phyloP scores from a whole-genome alignment of 2,797 vertebrate genomes.

The Craterocephalus amniculus region DNA sequence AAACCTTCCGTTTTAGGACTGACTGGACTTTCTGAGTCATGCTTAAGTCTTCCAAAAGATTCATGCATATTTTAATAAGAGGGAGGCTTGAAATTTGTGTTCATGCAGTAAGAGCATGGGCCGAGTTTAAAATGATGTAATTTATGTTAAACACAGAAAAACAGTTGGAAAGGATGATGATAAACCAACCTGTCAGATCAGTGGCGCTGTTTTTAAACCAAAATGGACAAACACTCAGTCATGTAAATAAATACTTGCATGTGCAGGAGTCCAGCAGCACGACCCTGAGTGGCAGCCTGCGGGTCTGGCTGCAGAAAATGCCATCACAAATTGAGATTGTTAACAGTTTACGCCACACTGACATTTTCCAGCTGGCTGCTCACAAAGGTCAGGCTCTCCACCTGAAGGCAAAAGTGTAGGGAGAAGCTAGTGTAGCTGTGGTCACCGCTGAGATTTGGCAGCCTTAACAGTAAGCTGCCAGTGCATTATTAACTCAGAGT shows the following conservation, averaged over 20 bases:
- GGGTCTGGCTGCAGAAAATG: slow-evolving; percentile 73
- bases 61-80: slow-evolving; percentile 54
- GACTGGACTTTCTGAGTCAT: slow-evolving; percentile 39
- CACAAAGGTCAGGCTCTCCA: slow-evolving; percentile 74
- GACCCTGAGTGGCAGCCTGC: slow-evolving; percentile 31
- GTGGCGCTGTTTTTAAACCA: slow-evolving; percentile 33
- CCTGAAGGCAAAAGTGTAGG: slow-evolving; percentile 62
- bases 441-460: slow-evolving; percentile 62
- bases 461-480: slow-evolving; percentile 34
- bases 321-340: slow-evolving; percentile 76
- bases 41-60: slow-evolving; percentile 38
- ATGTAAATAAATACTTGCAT: slow-evolving; percentile 29
- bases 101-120: background rate
- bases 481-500: slow-evolving; percentile 58
- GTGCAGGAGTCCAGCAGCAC: slow-evolving; percentile 4
- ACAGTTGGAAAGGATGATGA: background rate
- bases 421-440: slow-evolving; percentile 38
- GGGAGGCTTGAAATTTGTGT: too few relatives aligned
- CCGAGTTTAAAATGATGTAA: background rate
- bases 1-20: slow-evolving; percentile 36
- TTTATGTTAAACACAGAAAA: background rate
- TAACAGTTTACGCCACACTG: slow-evolving; percentile 73
- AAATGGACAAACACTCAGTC: slow-evolving; percentile 12
- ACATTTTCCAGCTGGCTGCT: slow-evolving; percentile 78
- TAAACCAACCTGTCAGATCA: slow-evolving; percentile 6